Conservation (phyloP, 2,797 vertebrate species). For the Sebastes hubbsi region DNA sequence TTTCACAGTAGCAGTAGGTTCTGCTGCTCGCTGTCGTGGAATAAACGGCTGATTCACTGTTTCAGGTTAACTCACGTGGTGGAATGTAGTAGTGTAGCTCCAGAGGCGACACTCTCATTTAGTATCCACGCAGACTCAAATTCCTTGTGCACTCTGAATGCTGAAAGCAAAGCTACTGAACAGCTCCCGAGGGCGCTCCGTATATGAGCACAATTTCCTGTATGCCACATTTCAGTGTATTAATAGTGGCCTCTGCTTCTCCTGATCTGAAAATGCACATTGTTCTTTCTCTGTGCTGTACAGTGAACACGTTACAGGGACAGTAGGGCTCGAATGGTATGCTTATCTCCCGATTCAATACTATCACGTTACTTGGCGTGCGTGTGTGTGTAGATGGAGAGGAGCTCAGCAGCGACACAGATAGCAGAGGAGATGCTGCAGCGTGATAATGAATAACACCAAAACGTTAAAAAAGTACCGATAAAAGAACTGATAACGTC, state of each 20-base stretch:
- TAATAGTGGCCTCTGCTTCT: not conserved
- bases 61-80: not conserved
- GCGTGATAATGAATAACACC: accelerated
- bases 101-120: constrained; percentile 4
- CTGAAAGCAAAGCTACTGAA: constrained; percentile 3
- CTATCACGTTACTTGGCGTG: no score
- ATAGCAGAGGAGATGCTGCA: no score
- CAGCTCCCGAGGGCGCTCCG: not conserved
- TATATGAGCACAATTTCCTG: constrained; percentile 46
- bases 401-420: no score
- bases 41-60: constrained; percentile 4
- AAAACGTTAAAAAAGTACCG: no score
- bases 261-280: not conserved
- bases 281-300: not conserved
- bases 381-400: no score
- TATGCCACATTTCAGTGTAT: not conserved
- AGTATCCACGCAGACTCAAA: not conserved
- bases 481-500: no score
- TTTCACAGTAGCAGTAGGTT: not conserved
- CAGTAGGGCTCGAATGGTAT: not conserved
- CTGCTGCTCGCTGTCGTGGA: not conserved
- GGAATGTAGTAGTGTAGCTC: constrained; percentile 17
- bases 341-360: no score
- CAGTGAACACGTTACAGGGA: not conserved
- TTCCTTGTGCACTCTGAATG: not conserved